phyloP scores from a whole-genome alignment of 2,113 vertebrate species.

The Daboia siamensis region DNA sequence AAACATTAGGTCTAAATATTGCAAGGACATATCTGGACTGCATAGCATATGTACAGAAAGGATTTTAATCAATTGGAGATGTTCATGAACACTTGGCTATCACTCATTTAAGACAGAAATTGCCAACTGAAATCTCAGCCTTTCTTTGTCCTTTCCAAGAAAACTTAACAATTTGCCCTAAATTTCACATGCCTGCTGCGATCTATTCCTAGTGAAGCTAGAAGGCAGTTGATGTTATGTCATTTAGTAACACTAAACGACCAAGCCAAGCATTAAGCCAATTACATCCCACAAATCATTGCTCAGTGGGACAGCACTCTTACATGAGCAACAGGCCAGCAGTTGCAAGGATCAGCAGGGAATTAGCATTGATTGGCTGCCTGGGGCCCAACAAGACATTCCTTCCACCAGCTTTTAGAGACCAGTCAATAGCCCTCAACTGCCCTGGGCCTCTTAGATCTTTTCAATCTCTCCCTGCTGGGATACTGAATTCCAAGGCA shows the following conservation, averaged over 20 bases:
- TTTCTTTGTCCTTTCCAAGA: rapidly evolving
- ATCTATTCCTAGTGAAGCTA: neutral
- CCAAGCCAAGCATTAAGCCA: slow-evolving; percentile 51
- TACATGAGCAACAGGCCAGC: slow-evolving; percentile 24
- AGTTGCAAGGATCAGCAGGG: neutral
- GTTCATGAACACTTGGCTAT: neutral
- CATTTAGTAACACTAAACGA: slow-evolving; percentile 18
- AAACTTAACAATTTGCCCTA: rapidly evolving
- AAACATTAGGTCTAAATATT: neutral
- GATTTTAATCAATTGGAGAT: neutral
- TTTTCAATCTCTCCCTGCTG: neutral
- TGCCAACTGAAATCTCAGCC: rapidly evolving
- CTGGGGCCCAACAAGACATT: neutral
- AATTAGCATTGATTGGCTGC: slow-evolving; percentile 35
- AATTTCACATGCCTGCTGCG: rapidly evolving
- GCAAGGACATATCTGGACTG: neutral
- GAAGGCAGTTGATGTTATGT: slow-evolving; percentile 13
- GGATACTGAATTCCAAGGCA: neutral
- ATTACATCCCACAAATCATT: slow-evolving; percentile 47
- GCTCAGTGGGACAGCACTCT: slow-evolving; percentile 2
- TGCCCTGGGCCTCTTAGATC: neutral
- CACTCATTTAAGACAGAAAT: neutral
- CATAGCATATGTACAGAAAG: neutral
- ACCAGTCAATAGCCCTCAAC: neutral
- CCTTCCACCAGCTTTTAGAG: rapidly evolving